phyloP scores from a whole-genome alignment of 2,797 vertebrate species.

The Propithecus deckenii region DNA sequence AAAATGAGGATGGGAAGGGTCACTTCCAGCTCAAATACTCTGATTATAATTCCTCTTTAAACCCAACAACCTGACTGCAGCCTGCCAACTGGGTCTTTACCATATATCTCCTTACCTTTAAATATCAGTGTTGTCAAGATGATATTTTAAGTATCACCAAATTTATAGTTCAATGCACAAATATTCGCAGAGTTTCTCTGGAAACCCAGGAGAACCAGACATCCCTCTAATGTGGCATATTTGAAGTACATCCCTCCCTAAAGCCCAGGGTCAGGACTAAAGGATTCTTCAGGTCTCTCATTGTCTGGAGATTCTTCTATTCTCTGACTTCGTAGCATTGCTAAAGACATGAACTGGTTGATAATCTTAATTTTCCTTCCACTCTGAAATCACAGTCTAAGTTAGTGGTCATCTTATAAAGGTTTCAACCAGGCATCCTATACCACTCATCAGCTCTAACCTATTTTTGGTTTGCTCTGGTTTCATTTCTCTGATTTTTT shows the following conservation, averaged over 20 bases:
- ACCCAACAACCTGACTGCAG: not conserved
- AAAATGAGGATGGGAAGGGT: not conserved
- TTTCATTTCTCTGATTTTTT: slow-evolving; percentile 33
- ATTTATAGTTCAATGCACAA: not conserved
- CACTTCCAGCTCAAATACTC: not conserved
- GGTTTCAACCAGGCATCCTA: not conserved
- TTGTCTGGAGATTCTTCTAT: not conserved
- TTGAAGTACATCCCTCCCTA: not conserved
- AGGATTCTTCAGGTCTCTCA: not conserved
- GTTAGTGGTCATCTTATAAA: not conserved
- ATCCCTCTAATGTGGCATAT: not conserved
- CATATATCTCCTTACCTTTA: not conserved
- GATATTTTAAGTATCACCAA: not conserved
- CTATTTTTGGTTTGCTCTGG: not conserved
- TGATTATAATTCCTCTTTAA: not conserved
- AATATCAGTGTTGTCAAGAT: not conserved
- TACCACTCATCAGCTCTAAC: not conserved
- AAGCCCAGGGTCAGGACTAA: not conserved
- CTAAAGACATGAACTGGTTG: not conserved
- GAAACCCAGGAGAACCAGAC: not conserved
- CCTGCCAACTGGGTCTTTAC: not conserved
- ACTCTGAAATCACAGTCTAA: not conserved
- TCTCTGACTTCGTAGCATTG: not conserved
- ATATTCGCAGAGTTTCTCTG: not conserved
- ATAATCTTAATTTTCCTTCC: not conserved